These are phyloP conservation scores for Andrena chrysosceles DNA, from an alignment of 2,888 invertebrate species.

Conservation along the genomic window DNA sequence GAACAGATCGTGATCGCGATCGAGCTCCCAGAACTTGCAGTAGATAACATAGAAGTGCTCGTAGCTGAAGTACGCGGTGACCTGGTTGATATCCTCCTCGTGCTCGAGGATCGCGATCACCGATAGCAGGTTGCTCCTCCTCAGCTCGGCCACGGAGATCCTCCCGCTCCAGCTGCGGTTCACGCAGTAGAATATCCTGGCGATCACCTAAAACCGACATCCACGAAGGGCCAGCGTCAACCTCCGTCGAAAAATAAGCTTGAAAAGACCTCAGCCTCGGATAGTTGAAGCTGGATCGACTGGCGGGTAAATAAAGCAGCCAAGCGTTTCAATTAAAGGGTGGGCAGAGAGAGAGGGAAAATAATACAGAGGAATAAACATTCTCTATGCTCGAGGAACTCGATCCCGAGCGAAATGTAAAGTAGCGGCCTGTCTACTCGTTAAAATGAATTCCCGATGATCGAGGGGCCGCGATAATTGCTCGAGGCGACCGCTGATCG, in stretches of 20 bases:
- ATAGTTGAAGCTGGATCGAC: background rate
- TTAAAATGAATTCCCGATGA: slow-evolving; percentile 25
- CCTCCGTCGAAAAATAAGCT: no score
- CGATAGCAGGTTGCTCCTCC: slow-evolving; percentile 95
- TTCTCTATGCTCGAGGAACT: background rate
- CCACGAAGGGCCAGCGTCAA: no score
- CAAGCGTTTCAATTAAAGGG: background rate
- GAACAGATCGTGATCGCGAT: slow-evolving; percentile 98
- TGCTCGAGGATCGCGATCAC: slow-evolving; percentile 93
- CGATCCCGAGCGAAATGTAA: background rate
- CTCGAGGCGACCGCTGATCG: slow-evolving; percentile 27
- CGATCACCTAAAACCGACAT: slow-evolving; percentile 90
- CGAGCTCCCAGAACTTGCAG: slow-evolving; percentile 99
- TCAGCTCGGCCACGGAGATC: slow-evolving; percentile 94
- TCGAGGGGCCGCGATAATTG: slow-evolving; percentile 37
- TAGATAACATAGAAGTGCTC: slow-evolving; percentile 99
- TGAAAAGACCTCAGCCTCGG: no score
- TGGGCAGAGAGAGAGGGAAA: no score
- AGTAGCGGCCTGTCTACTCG: background rate
- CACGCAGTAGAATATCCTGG: slow-evolving; percentile 98
- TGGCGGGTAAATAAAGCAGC: slow-evolving; percentile 17
- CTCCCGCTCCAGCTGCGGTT: slow-evolving; percentile 98
- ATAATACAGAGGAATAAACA: background rate
- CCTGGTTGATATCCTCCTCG: slow-evolving; percentile 98
- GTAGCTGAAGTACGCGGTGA: slow-evolving; percentile 96